These are phyloP conservation scores for Tamandua tetradactyla DNA, from an alignment of 2,797 vertebrate species.

Conservation along the genomic window DNA sequence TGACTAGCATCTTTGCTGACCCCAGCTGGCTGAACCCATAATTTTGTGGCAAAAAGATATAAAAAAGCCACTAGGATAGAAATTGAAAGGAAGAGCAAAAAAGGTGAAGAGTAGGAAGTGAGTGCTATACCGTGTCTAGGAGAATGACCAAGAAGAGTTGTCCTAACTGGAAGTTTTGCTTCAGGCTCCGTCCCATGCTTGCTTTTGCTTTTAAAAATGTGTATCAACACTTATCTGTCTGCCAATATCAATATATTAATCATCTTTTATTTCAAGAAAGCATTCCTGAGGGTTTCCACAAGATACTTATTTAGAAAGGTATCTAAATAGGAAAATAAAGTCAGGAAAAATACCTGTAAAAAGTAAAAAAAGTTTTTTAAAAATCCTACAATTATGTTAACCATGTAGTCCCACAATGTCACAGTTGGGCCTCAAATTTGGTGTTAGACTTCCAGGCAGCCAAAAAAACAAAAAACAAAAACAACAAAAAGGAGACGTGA, in stretches of 20 bases:
- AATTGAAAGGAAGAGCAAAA: background rate
- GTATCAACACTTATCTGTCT: background rate
- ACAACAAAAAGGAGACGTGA: background rate
- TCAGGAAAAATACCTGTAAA: background rate
- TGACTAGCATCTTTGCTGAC: constrained; percentile 25
- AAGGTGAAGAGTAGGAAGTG: background rate
- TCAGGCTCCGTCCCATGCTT: background rate
- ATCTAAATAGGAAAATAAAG: background rate
- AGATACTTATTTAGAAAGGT: background rate
- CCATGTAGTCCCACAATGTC: background rate
- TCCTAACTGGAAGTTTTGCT: background rate
- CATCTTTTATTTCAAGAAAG: constrained; percentile 1
- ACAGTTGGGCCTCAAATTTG: background rate
- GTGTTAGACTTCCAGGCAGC: background rate
- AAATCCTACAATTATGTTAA: background rate
- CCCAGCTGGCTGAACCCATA: background rate
- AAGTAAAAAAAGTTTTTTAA: background rate
- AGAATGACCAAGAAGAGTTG: background rate
- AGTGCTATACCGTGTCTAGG: background rate
- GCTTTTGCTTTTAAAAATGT: background rate
- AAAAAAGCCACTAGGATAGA: background rate
- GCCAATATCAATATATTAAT: background rate
- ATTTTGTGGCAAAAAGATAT: constrained; percentile 20
- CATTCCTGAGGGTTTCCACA: background rate
- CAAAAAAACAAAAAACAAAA: background rate